Evolutionary conservation across 2,888 invertebrate species (phyloP), one percentile per base, ranked within the genome.

Genomic region (Lasiommata megera): DNA sequence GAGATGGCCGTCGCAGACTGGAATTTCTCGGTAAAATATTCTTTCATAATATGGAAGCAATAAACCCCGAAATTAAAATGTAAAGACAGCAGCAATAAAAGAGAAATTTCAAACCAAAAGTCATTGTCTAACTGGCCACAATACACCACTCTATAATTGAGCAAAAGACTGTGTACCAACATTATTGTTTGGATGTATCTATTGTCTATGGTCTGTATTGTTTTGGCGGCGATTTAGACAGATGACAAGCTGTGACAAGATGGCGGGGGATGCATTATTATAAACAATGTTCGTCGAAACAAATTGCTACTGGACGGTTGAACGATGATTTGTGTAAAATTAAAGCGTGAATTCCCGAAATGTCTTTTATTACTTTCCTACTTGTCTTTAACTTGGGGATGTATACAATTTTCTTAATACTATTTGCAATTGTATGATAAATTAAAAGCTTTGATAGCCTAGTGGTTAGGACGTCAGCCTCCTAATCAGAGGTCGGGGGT

Each of bases 71-170:
- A 73, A 58, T 63, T 67, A 68, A 68, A 71, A 67, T 62, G 50
- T 58, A 64, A 65, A 58, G 66, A 65, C 68, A 70, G 55, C 64
- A 57, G 70, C 63, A 66, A 76, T 82, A 82, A 83, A 85, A 86
- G 83, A 86, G 84, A 88, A 88, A 86, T 81, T 82, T 68, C 31
- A 53, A 60, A 66, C 68, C 69, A 44, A 54, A 28, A 9, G 37
- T 37, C 46, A 70, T 64, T 64, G 62, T 68, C 48, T 59, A 70
- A 70, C 67, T 70, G 75, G 78, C 77, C 77, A 82, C 81, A 82
- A 80, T 75, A 71, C 67, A 67, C 72, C 81, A 84, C 79, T 80
- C 87, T 70, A 78, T 87, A 88, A 89, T 88, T 88, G 88, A 86
- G 86, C 88, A 88, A 88, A 85, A 77, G 83, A 69, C 75, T 80